Evolutionary conservation across 2,797 vertebrate genomes (phyloP).

Genomic region (Tinamus major): DNA sequence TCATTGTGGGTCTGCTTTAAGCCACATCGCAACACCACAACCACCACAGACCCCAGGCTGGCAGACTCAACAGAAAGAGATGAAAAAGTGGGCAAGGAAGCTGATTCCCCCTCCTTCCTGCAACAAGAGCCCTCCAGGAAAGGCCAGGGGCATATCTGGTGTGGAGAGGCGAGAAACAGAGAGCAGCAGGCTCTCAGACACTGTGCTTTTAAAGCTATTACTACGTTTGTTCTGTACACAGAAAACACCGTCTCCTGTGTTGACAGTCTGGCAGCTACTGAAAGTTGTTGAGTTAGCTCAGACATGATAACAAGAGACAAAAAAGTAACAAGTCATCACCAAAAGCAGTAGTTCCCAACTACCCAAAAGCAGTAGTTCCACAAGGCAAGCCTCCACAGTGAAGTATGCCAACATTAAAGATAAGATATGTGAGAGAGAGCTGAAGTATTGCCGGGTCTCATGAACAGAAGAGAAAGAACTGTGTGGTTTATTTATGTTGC

Average conservation of each 20-base stretch:
- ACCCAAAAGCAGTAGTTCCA: background rate
- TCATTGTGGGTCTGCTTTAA: constrained; percentile 43
- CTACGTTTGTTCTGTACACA: background rate
- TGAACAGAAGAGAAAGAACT: background rate
- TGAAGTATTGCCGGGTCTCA: constrained; percentile 3
- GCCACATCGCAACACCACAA: constrained; percentile 49
- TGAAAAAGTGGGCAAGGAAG: background rate
- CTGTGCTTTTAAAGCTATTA: background rate
- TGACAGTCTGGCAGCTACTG: constrained; percentile 9
- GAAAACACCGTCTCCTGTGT: background rate
- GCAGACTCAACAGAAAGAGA: background rate
- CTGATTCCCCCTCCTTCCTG: background rate
- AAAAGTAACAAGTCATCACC: constrained; percentile 31
- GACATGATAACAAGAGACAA: background rate
- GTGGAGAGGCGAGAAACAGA: background rate
- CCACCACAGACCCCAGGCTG: background rate
- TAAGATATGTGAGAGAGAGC: constrained; percentile 5
- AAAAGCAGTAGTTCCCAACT: constrained; percentile 25
- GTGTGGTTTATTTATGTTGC: background rate
- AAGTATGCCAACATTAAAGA: constrained; percentile 15
- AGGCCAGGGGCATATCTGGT: background rate
- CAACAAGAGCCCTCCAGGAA: background rate
- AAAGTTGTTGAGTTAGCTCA: background rate
- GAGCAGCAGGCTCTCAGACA: background rate
- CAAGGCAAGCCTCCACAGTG: constrained; percentile 31